phyloP scores from a whole-genome alignment of 2,888 invertebrate genomes.

The Halictus quadricinctus region DNA sequence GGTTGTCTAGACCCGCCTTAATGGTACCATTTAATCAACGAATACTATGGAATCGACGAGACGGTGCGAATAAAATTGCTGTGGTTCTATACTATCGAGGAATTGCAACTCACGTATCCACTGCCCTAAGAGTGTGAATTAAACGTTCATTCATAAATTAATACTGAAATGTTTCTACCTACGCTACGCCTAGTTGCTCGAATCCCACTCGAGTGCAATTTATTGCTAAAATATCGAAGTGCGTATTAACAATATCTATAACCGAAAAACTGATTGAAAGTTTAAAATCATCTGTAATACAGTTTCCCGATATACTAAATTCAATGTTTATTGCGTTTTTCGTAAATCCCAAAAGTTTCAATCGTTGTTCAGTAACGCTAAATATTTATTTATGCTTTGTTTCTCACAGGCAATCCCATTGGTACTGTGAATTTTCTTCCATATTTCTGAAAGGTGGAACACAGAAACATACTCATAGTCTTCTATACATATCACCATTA shows the following conservation, averaged over 20 bases:
- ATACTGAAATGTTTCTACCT: background rate
- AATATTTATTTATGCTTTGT: too few relatives aligned
- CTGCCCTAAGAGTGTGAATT: constrained; percentile 29
- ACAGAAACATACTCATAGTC: too few relatives aligned
- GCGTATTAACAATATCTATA: background rate
- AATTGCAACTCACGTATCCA: constrained; percentile 44
- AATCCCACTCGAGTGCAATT: background rate
- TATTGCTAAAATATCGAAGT: background rate
- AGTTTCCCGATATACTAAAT: background rate
- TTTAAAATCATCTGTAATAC: background rate
- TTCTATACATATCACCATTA: too few relatives aligned
- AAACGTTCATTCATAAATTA: constrained; percentile 47
- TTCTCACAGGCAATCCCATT: too few relatives aligned
- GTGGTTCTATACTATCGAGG: constrained; percentile 31
- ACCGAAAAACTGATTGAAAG: background rate
- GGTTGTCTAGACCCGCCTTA: constrained; percentile 25
- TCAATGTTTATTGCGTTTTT: background rate
- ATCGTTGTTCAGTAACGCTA: background rate
- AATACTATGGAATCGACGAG: constrained; percentile 10
- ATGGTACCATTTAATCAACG: constrained; percentile 48
- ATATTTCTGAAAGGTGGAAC: too few relatives aligned
- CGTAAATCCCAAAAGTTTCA: background rate
- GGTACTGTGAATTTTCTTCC: too few relatives aligned
- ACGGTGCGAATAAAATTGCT: constrained; percentile 26
- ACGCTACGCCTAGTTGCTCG: background rate